Base-by-base conservation (phyloP, 1,140 invertebrate species). In the Bombus turneri region DNA sequence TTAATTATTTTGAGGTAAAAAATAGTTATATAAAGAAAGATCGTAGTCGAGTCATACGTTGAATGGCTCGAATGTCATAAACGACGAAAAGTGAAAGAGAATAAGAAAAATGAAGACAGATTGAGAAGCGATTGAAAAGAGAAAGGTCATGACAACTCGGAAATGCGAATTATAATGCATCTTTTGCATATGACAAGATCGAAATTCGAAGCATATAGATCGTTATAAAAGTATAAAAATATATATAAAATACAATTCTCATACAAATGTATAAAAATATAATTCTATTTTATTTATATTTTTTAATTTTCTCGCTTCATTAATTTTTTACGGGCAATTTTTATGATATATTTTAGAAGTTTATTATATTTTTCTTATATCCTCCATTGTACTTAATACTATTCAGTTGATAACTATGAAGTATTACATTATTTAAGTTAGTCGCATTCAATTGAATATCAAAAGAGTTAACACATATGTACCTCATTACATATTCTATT, bases 51-150 rank as follows among this genome's bases (percentile, higher is more conserved):
- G 10, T 64, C 57, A 28, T n/a, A 57, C n/a, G n/a, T 78, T 39
- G 15, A 39, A 31, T 64, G 1, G 59, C 15, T 37, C 37, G 39
- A 15, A 15, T 43, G 3, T 31, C 31, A 71, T 53, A 25, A 28
- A 72, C 41, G 73, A 77, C 28, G 43, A 41, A 72, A 81, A 59
- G 31, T 25, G 81, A 77, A 39, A 18, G 62, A 66, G 59, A 81
- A 34, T 66, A 59, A 81, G 41, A 41, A 47, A 68, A 57, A 64
- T 53, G 41, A 80, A 86, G 31, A 59, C 28, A 69, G 39, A 68
- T 34, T 73, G n/a, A 53, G 22, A 53, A 31, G 10, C 34, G 47
- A 71, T 57, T 25, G 15, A n/a, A 64, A 76, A 73, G 76, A 85
- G 57, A 80, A 43, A n/a, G 59, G 28, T 59, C 41, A 18, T 57